phyloP scores from a whole-genome alignment of 2,113 vertebrate genomes.

The Ranitomeya imitator region DNA sequence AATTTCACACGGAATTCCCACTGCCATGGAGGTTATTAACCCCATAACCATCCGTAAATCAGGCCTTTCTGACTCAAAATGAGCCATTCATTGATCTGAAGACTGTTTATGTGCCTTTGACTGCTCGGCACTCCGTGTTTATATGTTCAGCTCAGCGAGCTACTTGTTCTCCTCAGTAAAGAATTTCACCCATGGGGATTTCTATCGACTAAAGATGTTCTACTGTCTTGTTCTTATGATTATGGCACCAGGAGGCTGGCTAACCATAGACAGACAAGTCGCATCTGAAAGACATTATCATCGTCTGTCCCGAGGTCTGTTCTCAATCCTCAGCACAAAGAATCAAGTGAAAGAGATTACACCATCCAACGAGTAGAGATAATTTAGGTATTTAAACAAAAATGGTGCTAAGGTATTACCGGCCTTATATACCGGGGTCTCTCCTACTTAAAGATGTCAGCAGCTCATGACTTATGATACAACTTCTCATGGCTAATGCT shows the following conservation, averaged over 20 bases:
- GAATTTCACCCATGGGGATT: constrained; percentile 37
- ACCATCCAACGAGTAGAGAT: constrained; percentile 45
- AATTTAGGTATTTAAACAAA: constrained; percentile 56
- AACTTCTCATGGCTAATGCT: not conserved
- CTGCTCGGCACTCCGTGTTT: constrained; percentile 38
- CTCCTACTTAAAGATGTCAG: constrained; percentile 29
- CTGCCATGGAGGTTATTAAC: constrained; percentile 41
- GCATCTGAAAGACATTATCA: constrained; percentile 65
- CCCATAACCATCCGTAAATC: not conserved
- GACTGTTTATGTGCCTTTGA: constrained; percentile 51
- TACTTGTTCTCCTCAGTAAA: constrained; percentile 17
- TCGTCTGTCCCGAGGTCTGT: constrained; percentile 39
- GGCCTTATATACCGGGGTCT: not conserved
- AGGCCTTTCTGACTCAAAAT: constrained; percentile 21
- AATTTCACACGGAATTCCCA: not conserved
- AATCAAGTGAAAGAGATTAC: constrained; percentile 57
- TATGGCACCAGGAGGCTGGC: constrained; percentile 40
- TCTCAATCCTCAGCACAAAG: constrained; percentile 57
- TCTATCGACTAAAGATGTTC: constrained; percentile 58
- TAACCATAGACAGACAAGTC: constrained; percentile 58
- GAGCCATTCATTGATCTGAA: constrained; percentile 42
- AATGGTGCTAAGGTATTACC: constrained; percentile 38
- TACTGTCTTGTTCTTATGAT: constrained; percentile 59
- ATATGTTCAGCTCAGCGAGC: constrained; percentile 56
- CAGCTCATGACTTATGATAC: not conserved